Evolutionary conservation across 2,113 vertebrate genomes (phyloP).

Genomic region (Eonycteris spelaea): DNA sequence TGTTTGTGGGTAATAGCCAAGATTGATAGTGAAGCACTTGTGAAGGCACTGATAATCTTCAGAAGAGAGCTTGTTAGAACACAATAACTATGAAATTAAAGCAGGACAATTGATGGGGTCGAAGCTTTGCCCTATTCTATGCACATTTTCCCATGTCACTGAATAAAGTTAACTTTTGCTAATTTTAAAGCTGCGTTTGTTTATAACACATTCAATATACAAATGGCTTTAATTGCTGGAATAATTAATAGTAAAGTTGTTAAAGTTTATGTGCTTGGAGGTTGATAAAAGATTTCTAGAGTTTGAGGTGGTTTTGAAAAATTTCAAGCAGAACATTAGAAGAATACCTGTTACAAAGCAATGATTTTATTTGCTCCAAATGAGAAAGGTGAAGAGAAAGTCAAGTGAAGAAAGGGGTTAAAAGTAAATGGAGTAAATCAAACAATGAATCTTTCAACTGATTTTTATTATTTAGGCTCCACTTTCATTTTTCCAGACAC

Average conservation of each 20-base stretch:
- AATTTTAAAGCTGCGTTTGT: not conserved
- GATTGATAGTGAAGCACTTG: not conserved
- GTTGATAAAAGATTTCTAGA: not conserved
- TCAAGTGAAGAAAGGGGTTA: conserved; percentile 12
- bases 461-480: conserved; percentile 57
- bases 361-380: conserved; percentile 24
- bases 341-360: not conserved
- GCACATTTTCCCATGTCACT: not conserved
- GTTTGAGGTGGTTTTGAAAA: conserved; percentile 22
- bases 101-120: not conserved
- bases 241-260: conserved; percentile 28
- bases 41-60: not conserved
- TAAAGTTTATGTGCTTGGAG: not conserved
- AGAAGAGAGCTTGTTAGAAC: conserved; percentile 24
- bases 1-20: not conserved
- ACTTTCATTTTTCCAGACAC: conserved; percentile 49
- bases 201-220: not conserved
- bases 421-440: conserved; percentile 30
- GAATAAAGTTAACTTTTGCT: not conserved
- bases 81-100: not conserved
- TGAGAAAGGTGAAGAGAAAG: conserved; percentile 54
- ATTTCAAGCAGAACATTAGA: not conserved
- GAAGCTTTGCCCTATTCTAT: not conserved
- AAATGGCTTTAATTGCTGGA: not conserved
- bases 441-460: conserved; percentile 40